Evolutionary conservation across 2,888 invertebrate species (phyloP), one percentile per base, ranked within the genome.

Genomic region (Dynastes maya): DNA sequence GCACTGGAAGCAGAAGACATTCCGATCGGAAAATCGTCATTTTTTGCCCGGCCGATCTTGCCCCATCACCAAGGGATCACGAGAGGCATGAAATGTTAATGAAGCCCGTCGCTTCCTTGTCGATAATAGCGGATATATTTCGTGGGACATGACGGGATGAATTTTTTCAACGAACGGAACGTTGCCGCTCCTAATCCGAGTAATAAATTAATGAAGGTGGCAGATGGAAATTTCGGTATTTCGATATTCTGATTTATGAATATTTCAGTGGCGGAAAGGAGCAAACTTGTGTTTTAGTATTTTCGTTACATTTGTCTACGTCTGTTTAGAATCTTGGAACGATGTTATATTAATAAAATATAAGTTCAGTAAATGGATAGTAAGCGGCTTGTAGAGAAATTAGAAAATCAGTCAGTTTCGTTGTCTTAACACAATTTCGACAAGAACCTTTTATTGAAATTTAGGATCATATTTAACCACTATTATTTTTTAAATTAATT

Each of bases 131-230:
- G 55, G 55, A 22, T 22, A 22, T 58, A 22, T 58, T 58, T 22
- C 55, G 22, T 22, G 55, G 22, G 22, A 58, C 55, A 58, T 27
- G 55, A 58, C 22, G 55, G 22, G 11, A 53, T 53, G n/a, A 11
- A n/a, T 53, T 58, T 58, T 58, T 58, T 58, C 22, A 22, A 16
- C 55, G 22, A 22, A 58, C 55, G 22, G 55, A 58, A 58, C 5
- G 55, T 58, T 58, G 8, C 27, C 22, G 55, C 16, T 9, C 8
- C 55, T 58, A 58, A 58, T 58, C 55, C 6, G 6, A 16, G 55
- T 58, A 58, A 58, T 58, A 58, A 58, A 58, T 58, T 58, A 58
- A 58, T 58, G 55, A 58, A 58, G 55, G 8, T 22, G 22, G 22
- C 16, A 27, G 55, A 58, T 58, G 55, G 55, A 58, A 27, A 58